These are phyloP conservation scores for Uloborus diversus DNA, from an alignment of 1,140 invertebrate genomes.

Conservation along the genomic window DNA sequence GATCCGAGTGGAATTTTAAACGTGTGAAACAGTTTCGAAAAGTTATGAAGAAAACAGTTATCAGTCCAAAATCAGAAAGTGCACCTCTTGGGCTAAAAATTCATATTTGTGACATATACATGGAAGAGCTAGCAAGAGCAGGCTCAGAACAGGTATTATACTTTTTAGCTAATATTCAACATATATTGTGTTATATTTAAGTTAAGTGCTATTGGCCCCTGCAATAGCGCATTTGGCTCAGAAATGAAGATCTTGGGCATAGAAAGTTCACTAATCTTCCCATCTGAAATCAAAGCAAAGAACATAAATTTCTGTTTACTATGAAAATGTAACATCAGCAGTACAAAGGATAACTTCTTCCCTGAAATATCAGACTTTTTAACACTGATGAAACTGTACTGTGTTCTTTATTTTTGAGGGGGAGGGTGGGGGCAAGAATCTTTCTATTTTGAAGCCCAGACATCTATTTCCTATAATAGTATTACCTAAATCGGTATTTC, in stretches of 20 bases:
- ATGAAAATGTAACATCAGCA: neutral
- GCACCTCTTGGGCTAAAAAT: conserved; percentile 75
- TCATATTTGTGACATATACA: conserved; percentile 83
- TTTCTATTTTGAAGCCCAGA: no score
- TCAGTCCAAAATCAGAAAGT: conserved; percentile 61
- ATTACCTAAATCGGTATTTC: no score
- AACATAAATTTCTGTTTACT: neutral
- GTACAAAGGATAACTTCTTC: neutral
- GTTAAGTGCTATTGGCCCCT: neutral
- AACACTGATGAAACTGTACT: no score
- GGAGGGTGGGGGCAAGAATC: no score
- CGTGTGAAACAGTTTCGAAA: conserved; percentile 70
- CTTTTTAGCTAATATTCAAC: neutral
- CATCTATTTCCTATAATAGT: no score
- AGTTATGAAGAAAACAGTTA: conserved; percentile 68
- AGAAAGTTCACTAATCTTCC: neutral
- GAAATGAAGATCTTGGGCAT: neutral
- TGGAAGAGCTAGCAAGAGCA: conserved; percentile 89
- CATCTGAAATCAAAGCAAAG: neutral
- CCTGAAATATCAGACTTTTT: no score
- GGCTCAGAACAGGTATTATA: conserved; percentile 60
- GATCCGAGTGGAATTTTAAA: conserved; percentile 68
- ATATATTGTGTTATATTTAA: neutral
- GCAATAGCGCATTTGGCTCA: neutral
- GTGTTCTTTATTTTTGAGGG: no score